Evolutionary conservation across 2,797 vertebrate genomes (phyloP), one percentile per base, ranked within the genome.

Genomic region (Paguma larvata): DNA sequence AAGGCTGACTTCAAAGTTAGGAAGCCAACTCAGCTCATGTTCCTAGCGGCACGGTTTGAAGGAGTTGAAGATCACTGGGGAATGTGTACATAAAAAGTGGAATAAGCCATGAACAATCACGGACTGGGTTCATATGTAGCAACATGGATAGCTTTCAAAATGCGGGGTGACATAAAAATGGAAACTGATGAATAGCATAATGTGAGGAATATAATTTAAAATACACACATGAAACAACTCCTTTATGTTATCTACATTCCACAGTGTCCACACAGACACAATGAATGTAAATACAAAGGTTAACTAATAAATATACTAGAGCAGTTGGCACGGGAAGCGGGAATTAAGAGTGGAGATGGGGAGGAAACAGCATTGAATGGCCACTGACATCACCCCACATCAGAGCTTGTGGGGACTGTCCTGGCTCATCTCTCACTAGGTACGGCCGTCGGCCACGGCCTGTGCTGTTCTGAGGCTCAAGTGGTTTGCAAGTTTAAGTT

Each of bases 1-100:
- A 80, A 95, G 10, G 12, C 25, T 73, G 62, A 93, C 34, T 78
- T 79, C 77, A 67, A 32, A 87, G 68, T 78, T 65, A 83, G 53
- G 56, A 41, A 87, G 25, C n/a, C 41, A n/a, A 78, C 38, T 62
- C 27, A 73, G 48, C 21, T 94, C 53, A 38, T 11, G 30, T 67
- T 86, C 62, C 86, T 41, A 62, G 30, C n/a, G 67, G 23, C 14
- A 27, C 27, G 6, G 34, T 21, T 65, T 34, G 51, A 91, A 75
- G 32, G n/a, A 70, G n/a, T 6, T 77, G n/a, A 79, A 79, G 12
- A 16, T 70, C n/a, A 51, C 0, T 27, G 38, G 13, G 56, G 10
- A 34, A 51, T 25, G 16, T 85, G 8, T 72, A 85, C 51, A 62
- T 68, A 53, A 67, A 53, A 85, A 62, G 16, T 70, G 46, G 8